Conservation (phyloP, 2,888 invertebrate genomes). For the Lacanobia wlatinum region DNA sequence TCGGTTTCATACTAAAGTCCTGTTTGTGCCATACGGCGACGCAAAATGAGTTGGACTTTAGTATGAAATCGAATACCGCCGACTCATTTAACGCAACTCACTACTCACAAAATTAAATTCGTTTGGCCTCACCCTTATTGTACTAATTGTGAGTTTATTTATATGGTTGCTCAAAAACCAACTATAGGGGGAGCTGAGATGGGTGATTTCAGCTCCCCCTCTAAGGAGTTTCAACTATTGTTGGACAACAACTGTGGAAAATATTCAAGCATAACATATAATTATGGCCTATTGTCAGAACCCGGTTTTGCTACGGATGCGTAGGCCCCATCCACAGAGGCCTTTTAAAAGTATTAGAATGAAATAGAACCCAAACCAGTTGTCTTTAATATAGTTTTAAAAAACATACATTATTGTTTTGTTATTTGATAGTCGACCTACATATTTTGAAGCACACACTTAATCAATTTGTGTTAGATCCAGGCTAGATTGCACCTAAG, state of each 20-base stretch:
- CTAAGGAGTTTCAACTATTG: too few relatives aligned
- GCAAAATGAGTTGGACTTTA: too few relatives aligned
- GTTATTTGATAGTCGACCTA: constrained; percentile 13
- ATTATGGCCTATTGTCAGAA: neutral
- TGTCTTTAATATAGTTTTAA: neutral
- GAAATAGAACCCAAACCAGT: neutral
- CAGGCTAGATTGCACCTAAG: neutral
- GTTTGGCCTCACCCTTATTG: too few relatives aligned
- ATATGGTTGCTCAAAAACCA: too few relatives aligned
- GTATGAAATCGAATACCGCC: too few relatives aligned
- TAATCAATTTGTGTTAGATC: constrained; percentile 13
- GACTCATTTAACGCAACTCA: too few relatives aligned
- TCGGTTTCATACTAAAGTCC: too few relatives aligned
- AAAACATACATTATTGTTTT: neutral
- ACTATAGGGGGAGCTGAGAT: too few relatives aligned
- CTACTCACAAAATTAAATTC: too few relatives aligned
- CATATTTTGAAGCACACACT: neutral
- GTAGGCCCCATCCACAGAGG: neutral
- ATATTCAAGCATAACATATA: neutral
- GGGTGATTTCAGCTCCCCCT: too few relatives aligned
- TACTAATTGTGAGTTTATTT: too few relatives aligned
- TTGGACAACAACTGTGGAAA: neutral
- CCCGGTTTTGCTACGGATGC: constrained; percentile 15
- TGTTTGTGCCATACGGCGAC: too few relatives aligned
- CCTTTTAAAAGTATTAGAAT: neutral